Conservation (phyloP, 1,140 invertebrate species). For the Pseudomyrmex gracilis region DNA sequence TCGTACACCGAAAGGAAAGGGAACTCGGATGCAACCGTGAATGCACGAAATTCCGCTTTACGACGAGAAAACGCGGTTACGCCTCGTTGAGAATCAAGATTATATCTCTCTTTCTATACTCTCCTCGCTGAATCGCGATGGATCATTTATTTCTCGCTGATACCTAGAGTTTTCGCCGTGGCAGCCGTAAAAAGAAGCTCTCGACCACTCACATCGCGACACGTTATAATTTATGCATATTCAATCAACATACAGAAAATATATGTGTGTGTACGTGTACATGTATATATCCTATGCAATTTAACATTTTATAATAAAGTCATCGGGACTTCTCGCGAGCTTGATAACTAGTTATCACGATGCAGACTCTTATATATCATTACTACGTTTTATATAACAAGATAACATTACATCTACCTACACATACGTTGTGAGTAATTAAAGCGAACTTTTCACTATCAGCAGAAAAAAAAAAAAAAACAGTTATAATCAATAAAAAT, state of each 20-base stretch:
- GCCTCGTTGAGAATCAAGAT: conserved; percentile 76
- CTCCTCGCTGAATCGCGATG: conserved; percentile 75
- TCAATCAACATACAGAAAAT: background rate
- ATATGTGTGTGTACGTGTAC: background rate
- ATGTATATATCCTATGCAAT: background rate
- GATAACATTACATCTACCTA: background rate
- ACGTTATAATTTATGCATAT: conserved; percentile 13
- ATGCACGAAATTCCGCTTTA: conserved; percentile 19
- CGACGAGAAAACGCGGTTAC: conserved; percentile 82
- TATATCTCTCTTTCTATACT: conserved; percentile 72
- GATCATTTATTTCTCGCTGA: conserved; percentile 77
- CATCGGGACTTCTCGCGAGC: background rate
- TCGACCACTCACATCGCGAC: background rate
- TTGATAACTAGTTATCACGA: conserved; percentile 17
- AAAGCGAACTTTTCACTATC: conserved; percentile 8
- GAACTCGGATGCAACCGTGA: conserved; percentile 44
- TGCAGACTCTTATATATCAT: background rate
- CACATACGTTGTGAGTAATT: background rate
- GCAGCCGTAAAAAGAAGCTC: background rate
- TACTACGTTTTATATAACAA: conserved; percentile 15
- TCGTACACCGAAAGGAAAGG: conserved; percentile 30
- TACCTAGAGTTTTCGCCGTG: background rate
- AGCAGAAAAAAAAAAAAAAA: background rate
- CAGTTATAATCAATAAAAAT: background rate
- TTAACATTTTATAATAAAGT: conserved; percentile 58